Percentiles rank a stretch among this genome's conserved stretches.
These are phyloP conservation scores for Geotrupes spiniger DNA, from an alignment of 2,888 invertebrate species.

Conservation along the genomic window DNA sequence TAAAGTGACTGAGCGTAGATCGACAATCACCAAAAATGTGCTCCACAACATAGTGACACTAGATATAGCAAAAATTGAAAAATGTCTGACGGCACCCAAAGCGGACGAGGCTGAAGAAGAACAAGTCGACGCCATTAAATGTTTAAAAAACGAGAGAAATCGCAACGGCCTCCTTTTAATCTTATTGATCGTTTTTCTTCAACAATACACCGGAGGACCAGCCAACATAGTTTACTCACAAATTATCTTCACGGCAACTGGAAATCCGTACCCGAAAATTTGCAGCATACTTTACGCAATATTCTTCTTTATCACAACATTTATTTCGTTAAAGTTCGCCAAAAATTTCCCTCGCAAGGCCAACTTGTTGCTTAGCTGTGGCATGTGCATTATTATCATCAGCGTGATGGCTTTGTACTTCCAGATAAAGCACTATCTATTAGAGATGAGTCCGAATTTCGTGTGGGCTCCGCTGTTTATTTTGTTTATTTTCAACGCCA, in stretches of 20 bases:
- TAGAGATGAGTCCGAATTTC: conserved; percentile 22
- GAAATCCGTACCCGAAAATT: conserved; percentile 27
- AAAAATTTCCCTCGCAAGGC: conserved; percentile 24
- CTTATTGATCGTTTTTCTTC: conserved; percentile 28
- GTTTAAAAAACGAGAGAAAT: conserved; percentile 18
- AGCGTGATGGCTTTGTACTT: conserved; percentile 25
- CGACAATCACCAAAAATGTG: conserved; percentile 6
- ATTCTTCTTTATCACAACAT: conserved; percentile 22
- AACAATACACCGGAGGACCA: conserved; percentile 31
- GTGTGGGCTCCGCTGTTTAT: conserved; percentile 28
- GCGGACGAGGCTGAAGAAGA: conserved; percentile 10
- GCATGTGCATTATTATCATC: conserved; percentile 13
- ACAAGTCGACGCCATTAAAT: conserved; percentile 17
- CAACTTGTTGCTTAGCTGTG: conserved; percentile 21
- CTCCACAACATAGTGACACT: conserved; percentile 10
- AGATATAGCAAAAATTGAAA: conserved; percentile 11
- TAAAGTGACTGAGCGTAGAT: neutral
- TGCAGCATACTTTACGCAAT: conserved; percentile 28
- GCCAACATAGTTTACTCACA: conserved; percentile 30
- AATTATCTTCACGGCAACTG: conserved; percentile 27
- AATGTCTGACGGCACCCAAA: conserved; percentile 8
- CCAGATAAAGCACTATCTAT: conserved; percentile 21
- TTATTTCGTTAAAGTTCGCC: conserved; percentile 23
- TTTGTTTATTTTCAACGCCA: conserved; percentile 28
- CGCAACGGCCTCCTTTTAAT: conserved; percentile 26